phyloP scores from a whole-genome alignment of 2,797 vertebrate species.

The Ficedula albicollis region DNA sequence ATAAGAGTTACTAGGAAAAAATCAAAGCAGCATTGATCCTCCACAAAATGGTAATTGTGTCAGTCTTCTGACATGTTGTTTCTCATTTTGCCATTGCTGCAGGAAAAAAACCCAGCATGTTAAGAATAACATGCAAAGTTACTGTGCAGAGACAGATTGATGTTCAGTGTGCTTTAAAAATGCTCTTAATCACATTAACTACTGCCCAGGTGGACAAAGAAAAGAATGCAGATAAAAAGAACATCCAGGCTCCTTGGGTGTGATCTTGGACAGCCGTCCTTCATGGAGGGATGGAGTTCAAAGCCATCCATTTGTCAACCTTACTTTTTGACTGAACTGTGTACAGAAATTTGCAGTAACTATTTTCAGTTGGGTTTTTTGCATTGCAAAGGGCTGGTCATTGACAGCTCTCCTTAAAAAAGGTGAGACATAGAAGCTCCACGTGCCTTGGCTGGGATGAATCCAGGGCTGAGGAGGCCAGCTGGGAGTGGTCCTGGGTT shows the following conservation, averaged over 20 bases:
- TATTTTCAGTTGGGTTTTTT: not conserved
- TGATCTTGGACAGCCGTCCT: not conserved
- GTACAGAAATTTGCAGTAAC: not conserved
- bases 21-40: not conserved
- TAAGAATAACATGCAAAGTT: not conserved
- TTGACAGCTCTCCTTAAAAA: not conserved
- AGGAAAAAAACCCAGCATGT: not conserved
- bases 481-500: not conserved
- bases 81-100: not conserved
- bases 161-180: not conserved
- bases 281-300: not conserved
- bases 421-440: not conserved
- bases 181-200: not conserved
- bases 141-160: not conserved
- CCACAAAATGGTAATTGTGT: not conserved
- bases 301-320: not conserved
- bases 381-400: not conserved
- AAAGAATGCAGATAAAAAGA: not conserved
- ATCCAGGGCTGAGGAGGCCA: not conserved
- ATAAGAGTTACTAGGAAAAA: not conserved
- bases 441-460: rapidly evolving
- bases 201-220: not conserved
- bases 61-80: not conserved
- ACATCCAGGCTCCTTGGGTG: not conserved
- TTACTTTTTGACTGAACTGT: not conserved